phyloP scores from a whole-genome alignment of 2,797 vertebrate species.

The Ciconia nigra region DNA sequence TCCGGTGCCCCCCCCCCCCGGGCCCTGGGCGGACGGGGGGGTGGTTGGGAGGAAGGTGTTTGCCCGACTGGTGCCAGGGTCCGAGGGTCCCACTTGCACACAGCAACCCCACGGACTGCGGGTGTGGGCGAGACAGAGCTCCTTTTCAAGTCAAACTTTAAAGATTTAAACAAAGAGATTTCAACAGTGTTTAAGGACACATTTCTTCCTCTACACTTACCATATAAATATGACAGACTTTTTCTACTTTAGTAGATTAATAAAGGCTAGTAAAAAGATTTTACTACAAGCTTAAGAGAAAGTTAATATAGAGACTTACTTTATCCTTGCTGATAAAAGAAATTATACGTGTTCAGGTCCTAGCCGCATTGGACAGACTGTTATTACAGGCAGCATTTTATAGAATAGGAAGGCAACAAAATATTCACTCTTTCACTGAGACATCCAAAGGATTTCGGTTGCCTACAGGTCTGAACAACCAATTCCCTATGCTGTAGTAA shows the following conservation, averaged over 20 bases:
- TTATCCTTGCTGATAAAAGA: neutral
- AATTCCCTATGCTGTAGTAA: neutral
- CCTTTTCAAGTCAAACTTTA: neutral
- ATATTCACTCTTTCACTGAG: neutral
- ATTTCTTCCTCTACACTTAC: neutral
- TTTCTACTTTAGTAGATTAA: neutral
- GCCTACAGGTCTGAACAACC: neutral
- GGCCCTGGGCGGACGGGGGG: no score
- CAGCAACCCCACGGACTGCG: rapidly evolving
- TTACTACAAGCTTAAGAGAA: neutral
- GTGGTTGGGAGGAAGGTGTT: neutral
- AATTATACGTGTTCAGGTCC: rapidly evolving
- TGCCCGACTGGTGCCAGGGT: rapidly evolving
- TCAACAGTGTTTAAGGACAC: neutral
- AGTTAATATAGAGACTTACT: neutral
- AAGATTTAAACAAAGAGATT: neutral
- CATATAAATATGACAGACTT: neutral
- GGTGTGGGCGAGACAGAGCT: rapidly evolving
- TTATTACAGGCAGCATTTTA: neutral
- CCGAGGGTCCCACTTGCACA: neutral
- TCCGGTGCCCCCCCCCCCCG: no score
- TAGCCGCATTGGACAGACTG: neutral
- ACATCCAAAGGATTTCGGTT: neutral
- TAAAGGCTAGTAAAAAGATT: neutral
- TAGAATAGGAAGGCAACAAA: neutral